Evolutionary conservation across 2,888 invertebrate genomes (phyloP).

Genomic region (Norana najaformis): DNA sequence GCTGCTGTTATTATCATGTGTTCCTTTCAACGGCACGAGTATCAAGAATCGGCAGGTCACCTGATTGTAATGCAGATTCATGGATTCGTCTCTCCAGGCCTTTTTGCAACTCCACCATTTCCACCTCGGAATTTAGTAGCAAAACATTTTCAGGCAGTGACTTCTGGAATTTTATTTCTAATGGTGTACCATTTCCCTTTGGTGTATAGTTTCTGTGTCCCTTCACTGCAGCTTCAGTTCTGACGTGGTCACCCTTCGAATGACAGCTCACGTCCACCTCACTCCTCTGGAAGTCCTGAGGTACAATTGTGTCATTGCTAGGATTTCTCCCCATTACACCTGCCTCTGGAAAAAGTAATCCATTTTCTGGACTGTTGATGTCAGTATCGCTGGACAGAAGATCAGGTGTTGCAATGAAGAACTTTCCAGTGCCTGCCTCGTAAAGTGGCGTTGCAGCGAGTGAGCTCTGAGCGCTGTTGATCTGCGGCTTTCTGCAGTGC

Average conservation of each 20-base stretch:
- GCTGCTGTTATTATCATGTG: not conserved
- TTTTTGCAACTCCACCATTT: slow-evolving; percentile 19
- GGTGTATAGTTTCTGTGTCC: not conserved
- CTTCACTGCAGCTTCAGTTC: not conserved
- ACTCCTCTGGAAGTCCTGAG: not conserved
- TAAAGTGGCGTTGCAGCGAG: slow-evolving; percentile 32
- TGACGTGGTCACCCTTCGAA: not conserved
- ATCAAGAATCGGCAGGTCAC: slow-evolving; percentile 3
- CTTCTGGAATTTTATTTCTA: not conserved
- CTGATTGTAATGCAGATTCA: not conserved
- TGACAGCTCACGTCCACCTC: not conserved
- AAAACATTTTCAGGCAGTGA: not conserved
- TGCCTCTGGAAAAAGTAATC: not conserved
- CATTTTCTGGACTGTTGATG: slow-evolving; percentile 28
- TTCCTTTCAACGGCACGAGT: not conserved
- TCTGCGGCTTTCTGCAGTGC: not conserved
- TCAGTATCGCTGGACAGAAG: slow-evolving; percentile 36
- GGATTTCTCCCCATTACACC: slow-evolving; percentile 21
- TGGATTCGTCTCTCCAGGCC: not conserved
- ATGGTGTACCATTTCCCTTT: not conserved
- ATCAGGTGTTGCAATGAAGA: slow-evolving; percentile 36
- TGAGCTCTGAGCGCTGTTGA: slow-evolving; percentile 29
- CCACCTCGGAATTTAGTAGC: slow-evolving; percentile 18
- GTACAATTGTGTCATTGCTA: slow-evolving; percentile 28
- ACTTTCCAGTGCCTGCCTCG: slow-evolving; percentile 26